These are phyloP conservation scores for Phylloscopus trochilus DNA, from an alignment of 2,113 vertebrate species.

Conservation along the genomic window DNA sequence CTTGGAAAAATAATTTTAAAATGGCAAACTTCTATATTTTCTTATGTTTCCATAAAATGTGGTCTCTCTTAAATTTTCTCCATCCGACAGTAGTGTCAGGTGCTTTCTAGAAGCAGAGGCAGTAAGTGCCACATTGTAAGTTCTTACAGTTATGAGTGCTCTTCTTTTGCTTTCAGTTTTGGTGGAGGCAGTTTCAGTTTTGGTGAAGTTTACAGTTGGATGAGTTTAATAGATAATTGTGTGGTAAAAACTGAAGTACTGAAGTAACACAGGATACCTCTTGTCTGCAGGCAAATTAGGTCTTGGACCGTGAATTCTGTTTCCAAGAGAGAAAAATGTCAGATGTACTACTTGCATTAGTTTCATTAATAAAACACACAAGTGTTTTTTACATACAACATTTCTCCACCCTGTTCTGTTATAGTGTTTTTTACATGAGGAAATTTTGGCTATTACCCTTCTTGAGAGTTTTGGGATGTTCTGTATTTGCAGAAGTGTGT, in stretches of 20 bases:
- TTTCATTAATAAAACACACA: not conserved
- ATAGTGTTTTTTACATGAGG: not conserved
- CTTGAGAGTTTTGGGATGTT: not conserved
- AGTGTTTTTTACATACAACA: not conserved
- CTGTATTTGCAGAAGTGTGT: not conserved
- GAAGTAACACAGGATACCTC: slow-evolving; percentile 6
- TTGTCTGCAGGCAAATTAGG: not conserved
- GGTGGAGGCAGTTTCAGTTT: not conserved
- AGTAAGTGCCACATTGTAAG: not conserved
- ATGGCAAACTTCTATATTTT: not conserved
- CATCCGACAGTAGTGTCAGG: not conserved
- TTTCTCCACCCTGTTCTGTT: slow-evolving; percentile 16
- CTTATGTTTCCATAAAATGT: not conserved
- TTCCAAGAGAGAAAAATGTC: not conserved
- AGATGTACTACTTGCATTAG: not conserved
- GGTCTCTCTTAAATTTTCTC: not conserved
- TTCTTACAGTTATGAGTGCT: not conserved
- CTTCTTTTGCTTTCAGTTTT: not conserved
- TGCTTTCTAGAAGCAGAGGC: not conserved
- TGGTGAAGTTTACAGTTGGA: not conserved
- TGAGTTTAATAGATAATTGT: not conserved
- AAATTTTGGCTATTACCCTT: not conserved
- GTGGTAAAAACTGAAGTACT: not conserved
- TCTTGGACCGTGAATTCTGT: not conserved
- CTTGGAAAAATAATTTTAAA: not conserved